Conservation (phyloP, 2,797 vertebrate species). For the Aselliscus stoliczkanus region DNA sequence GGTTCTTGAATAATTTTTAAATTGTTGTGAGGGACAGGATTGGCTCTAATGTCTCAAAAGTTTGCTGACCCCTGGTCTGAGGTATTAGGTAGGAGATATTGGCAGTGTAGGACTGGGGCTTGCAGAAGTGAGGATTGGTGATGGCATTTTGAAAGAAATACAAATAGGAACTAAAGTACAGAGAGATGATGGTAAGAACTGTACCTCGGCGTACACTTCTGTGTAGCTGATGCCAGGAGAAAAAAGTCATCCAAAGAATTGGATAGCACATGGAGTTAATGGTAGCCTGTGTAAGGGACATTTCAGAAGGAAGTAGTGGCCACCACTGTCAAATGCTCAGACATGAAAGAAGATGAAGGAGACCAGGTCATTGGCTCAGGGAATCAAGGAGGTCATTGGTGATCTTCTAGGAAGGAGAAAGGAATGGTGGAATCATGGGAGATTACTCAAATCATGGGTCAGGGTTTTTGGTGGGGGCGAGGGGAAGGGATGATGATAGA, state of each 20-base stretch:
- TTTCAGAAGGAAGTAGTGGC: background rate
- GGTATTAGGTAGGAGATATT: background rate
- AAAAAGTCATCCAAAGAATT: background rate
- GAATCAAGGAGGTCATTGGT: background rate
- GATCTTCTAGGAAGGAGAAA: background rate
- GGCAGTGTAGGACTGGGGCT: background rate
- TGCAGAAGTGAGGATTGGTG: background rate
- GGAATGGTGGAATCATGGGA: background rate
- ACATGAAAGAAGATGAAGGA: background rate
- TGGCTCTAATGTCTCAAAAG: too few relatives aligned
- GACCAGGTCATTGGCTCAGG: background rate
- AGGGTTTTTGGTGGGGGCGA: fast-evolving
- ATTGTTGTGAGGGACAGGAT: too few relatives aligned
- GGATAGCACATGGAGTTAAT: background rate
- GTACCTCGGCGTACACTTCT: background rate
- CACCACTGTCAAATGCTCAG: background rate
- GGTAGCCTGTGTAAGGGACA: fast-evolving
- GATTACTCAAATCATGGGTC: background rate
- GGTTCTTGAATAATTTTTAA: too few relatives aligned
- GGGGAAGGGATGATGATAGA: background rate
- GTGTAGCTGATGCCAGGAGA: background rate
- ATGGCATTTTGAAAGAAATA: background rate
- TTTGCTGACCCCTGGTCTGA: too few relatives aligned
- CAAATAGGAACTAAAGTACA: background rate
- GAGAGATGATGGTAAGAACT: background rate